Evolutionary conservation across 2,888 invertebrate species (phyloP).

Genomic region (Heliothis peltigera): DNA sequence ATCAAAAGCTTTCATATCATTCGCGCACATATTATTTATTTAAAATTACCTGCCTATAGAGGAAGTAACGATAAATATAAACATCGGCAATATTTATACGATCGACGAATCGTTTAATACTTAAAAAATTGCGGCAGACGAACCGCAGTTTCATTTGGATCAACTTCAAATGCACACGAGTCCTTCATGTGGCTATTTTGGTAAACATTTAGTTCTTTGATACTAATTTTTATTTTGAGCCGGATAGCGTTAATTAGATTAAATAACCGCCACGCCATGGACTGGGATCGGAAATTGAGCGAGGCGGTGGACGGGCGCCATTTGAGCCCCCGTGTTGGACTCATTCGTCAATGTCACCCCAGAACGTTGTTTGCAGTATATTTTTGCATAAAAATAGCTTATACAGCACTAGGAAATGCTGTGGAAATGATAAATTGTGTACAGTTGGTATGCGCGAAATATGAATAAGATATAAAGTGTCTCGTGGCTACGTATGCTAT

Average conservation of each 20-base stretch:
- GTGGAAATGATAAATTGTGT: slow-evolving; percentile 67
- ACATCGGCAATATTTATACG: not conserved
- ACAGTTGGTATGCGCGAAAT: slow-evolving; percentile 39
- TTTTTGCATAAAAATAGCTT: slow-evolving; percentile 84
- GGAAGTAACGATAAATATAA: not conserved
- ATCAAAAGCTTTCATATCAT: too few relatives aligned
- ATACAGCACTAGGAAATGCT: slow-evolving; percentile 61
- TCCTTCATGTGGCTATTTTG: slow-evolving; percentile 60
- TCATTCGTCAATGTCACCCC: slow-evolving; percentile 80
- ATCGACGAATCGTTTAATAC: not conserved
- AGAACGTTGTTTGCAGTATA: slow-evolving; percentile 75
- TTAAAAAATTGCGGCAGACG: slow-evolving; percentile 10
- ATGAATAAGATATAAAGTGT: slow-evolving; percentile 43
- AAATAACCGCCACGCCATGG: slow-evolving; percentile 63
- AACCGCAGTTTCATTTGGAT: slow-evolving; percentile 43
- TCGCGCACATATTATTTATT: too few relatives aligned
- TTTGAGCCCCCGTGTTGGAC: slow-evolving; percentile 65
- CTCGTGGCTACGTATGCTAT: slow-evolving; percentile 25
- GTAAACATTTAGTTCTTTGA: slow-evolving; percentile 62
- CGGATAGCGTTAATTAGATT: slow-evolving; percentile 65
- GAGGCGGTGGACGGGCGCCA: slow-evolving; percentile 65
- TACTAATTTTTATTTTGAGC: slow-evolving; percentile 60
- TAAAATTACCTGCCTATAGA: too few relatives aligned
- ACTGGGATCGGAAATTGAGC: slow-evolving; percentile 76
- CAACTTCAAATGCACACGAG: slow-evolving; percentile 51